Conservation (phyloP, 2,113 vertebrate species). For the Limanda limanda region DNA sequence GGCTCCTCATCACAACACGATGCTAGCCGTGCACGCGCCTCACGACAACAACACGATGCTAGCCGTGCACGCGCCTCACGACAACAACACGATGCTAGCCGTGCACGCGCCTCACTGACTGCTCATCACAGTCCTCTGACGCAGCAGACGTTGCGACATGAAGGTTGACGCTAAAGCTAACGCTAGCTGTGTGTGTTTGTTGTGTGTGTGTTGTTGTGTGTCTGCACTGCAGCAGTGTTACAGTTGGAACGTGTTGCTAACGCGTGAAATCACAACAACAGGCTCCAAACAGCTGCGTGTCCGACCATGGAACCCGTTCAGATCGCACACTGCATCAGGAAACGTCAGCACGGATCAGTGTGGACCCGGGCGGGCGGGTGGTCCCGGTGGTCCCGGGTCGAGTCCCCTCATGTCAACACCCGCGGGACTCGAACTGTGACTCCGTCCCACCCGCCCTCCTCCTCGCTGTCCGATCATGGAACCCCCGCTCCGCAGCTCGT, state of each 20-base stretch:
- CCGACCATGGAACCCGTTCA: conserved; percentile 44
- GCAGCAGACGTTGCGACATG: too few relatives aligned
- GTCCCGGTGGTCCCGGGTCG: accelerated
- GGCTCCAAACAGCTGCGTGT: conserved; percentile 1
- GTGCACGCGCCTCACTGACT: too few relatives aligned
- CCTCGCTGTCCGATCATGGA: conserved; percentile 60
- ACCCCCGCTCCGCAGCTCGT: conserved; percentile 58
- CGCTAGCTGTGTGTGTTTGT: neutral
- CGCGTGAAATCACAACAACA: conserved; percentile 3
- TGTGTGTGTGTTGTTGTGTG: too few relatives aligned
- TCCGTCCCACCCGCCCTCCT: neutral
- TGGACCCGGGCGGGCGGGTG: accelerated
- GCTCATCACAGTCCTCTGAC: too few relatives aligned
- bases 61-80: too few relatives aligned
- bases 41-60: neutral
- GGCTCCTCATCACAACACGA: neutral
- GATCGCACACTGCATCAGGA: neutral
- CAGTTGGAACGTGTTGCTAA: neutral
- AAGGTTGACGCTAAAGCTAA: neutral
- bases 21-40: too few relatives aligned
- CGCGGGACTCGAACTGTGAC: neutral
- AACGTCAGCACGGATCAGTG: neutral
- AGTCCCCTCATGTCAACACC: neutral
- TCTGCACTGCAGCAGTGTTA: too few relatives aligned
- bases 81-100: neutral